Percentiles rank a stretch among this genome's conserved stretches.
Conservation (phyloP, 53 echinoderm and acorn worm species). For the Paelopatides confundens region DNA sequence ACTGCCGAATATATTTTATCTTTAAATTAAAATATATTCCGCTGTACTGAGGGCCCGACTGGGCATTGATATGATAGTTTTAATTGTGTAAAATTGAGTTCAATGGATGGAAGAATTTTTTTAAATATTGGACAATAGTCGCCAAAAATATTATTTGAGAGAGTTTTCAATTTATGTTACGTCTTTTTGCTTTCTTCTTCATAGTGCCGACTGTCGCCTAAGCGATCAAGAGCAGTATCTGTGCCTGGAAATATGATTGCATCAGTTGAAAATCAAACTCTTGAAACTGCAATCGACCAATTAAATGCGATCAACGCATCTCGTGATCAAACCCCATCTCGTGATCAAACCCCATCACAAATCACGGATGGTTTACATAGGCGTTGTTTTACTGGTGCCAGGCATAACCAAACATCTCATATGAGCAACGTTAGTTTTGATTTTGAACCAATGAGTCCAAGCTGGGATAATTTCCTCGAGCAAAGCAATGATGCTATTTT, state of each 20-base stretch:
- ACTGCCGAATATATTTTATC: no score
- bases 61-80: no score
- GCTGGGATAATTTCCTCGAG: conserved; percentile 95
- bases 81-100: no score
- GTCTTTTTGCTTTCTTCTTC: background rate
- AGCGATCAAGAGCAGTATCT: conserved; percentile 81
- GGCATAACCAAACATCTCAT: conserved; percentile 61
- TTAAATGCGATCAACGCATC: conserved; percentile 47
- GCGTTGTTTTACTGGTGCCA: conserved; percentile 11
- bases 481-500: conserved; percentile 76
- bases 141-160: no score
- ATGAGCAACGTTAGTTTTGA: conserved; percentile 85
- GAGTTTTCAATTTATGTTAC: no score
- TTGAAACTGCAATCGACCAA: conserved; percentile 36
- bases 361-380: background rate
- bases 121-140: no score
- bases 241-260: conserved; percentile 82
- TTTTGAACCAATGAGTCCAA: conserved; percentile 88
- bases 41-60: no score
- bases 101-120: no score
- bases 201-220: conserved; percentile 49
- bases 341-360: conserved; percentile 11
- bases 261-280: conserved; percentile 37
- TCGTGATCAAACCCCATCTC: conserved; percentile 11
- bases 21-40: no score